Conservation (phyloP, 2,113 vertebrate genomes). For the Pyrgilauda ruficollis region DNA sequence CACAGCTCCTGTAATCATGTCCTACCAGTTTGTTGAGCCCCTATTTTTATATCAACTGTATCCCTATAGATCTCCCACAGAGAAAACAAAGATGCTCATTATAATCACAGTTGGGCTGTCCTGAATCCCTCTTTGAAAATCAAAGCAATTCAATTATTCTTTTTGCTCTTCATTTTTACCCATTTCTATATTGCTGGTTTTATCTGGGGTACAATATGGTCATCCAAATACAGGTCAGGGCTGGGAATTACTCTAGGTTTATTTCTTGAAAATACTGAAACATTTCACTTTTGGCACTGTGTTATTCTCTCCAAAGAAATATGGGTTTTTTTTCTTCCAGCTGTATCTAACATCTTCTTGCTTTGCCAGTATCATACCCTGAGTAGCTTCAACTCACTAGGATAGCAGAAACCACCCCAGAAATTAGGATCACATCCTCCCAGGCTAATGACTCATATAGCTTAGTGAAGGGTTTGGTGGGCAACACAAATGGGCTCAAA, state of each 20-base stretch:
- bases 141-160: not conserved
- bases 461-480: not conserved
- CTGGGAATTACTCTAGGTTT: not conserved
- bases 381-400: not conserved
- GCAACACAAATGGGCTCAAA: not conserved
- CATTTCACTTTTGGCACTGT: not conserved
- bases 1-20: not conserved
- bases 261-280: not conserved
- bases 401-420: not conserved
- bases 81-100: conserved; percentile 33
- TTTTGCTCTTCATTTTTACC: conserved; percentile 2
- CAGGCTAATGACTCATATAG: not conserved
- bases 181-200: not conserved
- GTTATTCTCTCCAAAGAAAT: not conserved
- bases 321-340: not conserved
- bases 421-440: not conserved
- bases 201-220: not conserved
- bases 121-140: not conserved
- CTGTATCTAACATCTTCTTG: not conserved
- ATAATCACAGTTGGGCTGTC: not conserved
- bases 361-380: not conserved
- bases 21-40: not conserved
- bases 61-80: not conserved
- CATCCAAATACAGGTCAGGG: not conserved
- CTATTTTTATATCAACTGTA: not conserved